These are phyloP conservation scores for Girardinichthys multiradiatus DNA, from an alignment of 2,113 vertebrate species.

Conservation along the genomic window DNA sequence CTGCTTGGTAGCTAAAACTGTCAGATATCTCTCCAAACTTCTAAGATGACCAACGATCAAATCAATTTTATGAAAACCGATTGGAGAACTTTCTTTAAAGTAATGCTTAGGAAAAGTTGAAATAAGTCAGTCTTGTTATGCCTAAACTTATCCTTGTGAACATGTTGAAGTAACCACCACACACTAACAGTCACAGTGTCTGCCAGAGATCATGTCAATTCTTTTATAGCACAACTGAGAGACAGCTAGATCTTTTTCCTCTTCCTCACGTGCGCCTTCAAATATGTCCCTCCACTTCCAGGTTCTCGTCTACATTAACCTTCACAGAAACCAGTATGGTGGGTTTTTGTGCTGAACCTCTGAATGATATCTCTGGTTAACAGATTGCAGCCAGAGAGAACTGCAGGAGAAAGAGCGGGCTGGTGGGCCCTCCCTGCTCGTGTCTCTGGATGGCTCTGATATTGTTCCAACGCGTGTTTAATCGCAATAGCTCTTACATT, in stretches of 20 bases:
- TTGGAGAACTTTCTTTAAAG: not conserved
- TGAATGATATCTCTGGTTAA: slow-evolving; percentile 8
- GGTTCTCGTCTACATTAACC: not conserved
- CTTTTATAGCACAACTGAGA: no score
- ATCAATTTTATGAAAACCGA: no score
- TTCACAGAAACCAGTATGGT: slow-evolving; percentile 38
- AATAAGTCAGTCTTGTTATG: not conserved
- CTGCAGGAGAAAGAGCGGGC: not conserved
- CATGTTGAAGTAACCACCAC: not conserved
- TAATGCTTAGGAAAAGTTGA: not conserved
- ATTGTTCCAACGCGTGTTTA: not conserved
- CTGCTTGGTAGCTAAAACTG: not conserved
- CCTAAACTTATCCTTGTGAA: not conserved
- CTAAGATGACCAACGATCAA: no score
- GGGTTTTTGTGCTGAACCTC: not conserved
- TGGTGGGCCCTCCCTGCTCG: not conserved
- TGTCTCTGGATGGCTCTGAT: not conserved
- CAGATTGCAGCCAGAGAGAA: not conserved
- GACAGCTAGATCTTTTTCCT: not conserved
- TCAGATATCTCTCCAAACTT: no score
- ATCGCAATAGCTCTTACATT: not conserved
- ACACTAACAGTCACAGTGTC: not conserved
- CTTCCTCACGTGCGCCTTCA: not conserved
- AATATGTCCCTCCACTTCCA: not conserved
- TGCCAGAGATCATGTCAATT: not conserved